phyloP scores from a whole-genome alignment of 2,888 invertebrate species.

The Ochropleura plecta region DNA sequence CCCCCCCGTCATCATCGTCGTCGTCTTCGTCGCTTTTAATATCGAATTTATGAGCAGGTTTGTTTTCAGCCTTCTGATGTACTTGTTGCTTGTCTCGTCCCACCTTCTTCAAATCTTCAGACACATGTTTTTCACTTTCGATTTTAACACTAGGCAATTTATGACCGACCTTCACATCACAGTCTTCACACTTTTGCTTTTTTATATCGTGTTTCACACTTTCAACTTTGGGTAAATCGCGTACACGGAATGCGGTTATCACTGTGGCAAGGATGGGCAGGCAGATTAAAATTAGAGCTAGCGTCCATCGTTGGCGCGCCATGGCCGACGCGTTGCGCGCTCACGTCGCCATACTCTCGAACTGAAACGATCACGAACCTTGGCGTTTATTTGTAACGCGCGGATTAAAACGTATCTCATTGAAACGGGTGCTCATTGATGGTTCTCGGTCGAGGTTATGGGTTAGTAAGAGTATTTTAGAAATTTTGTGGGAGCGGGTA shows the following conservation, averaged over 20 bases:
- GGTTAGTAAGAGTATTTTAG: slow-evolving; percentile 73
- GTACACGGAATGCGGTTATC: slow-evolving; percentile 89
- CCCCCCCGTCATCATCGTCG: slow-evolving; percentile 68
- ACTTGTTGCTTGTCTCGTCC: slow-evolving; percentile 77
- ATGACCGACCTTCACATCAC: slow-evolving; percentile 83
- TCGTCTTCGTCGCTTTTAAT: slow-evolving; percentile 75
- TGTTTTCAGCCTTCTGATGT: slow-evolving; percentile 73
- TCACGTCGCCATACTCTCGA: slow-evolving; percentile 88
- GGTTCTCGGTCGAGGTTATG: slow-evolving; percentile 77
- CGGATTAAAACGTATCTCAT: slow-evolving; percentile 72
- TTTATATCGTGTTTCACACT: slow-evolving; percentile 73
- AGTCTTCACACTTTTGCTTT: slow-evolving; percentile 82
- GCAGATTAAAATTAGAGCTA: slow-evolving; percentile 88
- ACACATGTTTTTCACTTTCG: slow-evolving; percentile 80
- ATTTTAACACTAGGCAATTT: slow-evolving; percentile 82
- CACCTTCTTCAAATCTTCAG: slow-evolving; percentile 79
- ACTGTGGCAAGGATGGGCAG: slow-evolving; percentile 87
- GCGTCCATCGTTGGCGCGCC: slow-evolving; percentile 87
- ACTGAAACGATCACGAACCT: slow-evolving; percentile 81
- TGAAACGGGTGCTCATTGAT: slow-evolving; percentile 82
- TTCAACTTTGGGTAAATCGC: slow-evolving; percentile 84
- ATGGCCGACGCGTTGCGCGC: slow-evolving; percentile 83
- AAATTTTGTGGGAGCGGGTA: slow-evolving; percentile 81
- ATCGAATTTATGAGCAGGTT: slow-evolving; percentile 71
- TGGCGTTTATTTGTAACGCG: slow-evolving; percentile 80